Percentiles rank a stretch among this genome's conserved stretches.
These are phyloP conservation scores for Zhuqinia jingwanae DNA, from an alignment of 2,888 invertebrate species.

Conservation along the genomic window DNA sequence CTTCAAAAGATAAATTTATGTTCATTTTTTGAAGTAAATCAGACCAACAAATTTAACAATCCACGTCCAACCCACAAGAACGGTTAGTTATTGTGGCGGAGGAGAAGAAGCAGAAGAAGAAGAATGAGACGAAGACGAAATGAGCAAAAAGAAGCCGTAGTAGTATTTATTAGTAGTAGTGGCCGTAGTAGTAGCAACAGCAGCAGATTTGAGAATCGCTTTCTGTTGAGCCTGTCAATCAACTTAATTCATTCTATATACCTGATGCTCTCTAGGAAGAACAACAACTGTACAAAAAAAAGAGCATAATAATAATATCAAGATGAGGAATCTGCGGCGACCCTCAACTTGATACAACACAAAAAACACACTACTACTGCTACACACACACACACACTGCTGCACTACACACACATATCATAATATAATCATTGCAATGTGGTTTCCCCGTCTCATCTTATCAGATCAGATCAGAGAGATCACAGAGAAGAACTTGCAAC, in stretches of 20 bases:
- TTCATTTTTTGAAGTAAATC: too few species aligned
- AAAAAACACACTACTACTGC: too few species aligned
- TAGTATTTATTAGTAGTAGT: too few species aligned
- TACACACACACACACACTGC: too few species aligned
- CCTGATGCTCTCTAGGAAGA: too few species aligned
- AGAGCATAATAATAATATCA: slow-evolving; percentile 2
- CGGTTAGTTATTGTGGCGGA: slow-evolving; percentile 11
- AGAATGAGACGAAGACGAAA: slow-evolving; percentile 33
- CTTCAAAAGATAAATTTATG: too few species aligned
- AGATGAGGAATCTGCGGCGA: slow-evolving; percentile 27
- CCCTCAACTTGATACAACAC: too few species aligned
- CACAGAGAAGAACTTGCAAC: background rate
- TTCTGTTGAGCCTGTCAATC: slow-evolving; percentile 74
- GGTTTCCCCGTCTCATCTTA: slow-evolving; percentile 35
- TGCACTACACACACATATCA: too few species aligned
- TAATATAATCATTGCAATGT: slow-evolving; percentile 48
- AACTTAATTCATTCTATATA: slow-evolving; percentile 71
- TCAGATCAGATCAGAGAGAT: background rate
- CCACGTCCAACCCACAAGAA: too few species aligned
- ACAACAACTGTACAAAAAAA: slow-evolving; percentile 58
- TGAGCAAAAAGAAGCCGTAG: slow-evolving; percentile 45
- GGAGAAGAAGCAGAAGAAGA: too few species aligned
- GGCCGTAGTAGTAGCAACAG: too few species aligned
- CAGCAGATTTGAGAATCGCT: slow-evolving; percentile 52
- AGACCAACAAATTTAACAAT: too few species aligned